phyloP scores from a whole-genome alignment of 2,888 invertebrate species.

The Cantharis lateralis region DNA sequence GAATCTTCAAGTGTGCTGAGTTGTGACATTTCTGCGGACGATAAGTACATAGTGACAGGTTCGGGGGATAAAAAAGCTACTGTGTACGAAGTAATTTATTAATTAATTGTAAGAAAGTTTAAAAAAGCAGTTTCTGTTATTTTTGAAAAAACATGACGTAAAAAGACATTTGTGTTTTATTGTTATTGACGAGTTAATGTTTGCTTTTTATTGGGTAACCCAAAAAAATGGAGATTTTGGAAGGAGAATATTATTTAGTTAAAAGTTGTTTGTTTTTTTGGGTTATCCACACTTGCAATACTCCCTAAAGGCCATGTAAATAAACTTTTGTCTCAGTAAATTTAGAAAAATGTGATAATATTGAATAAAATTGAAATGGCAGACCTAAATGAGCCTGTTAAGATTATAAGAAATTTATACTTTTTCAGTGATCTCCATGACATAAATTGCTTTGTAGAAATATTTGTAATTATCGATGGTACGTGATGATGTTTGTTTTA shows the following conservation, averaged over 20 bases:
- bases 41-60: conserved; percentile 95
- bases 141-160: background rate
- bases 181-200: background rate
- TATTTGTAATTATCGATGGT: conserved; percentile 14
- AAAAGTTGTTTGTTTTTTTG: background rate
- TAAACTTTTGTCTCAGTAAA: conserved; percentile 14
- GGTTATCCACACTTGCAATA: background rate
- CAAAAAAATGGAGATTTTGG: background rate
- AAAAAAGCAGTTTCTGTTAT: background rate
- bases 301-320: conserved; percentile 15
- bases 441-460: conserved; percentile 34
- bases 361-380: conserved; percentile 13
- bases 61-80: conserved; percentile 97
- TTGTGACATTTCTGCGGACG: conserved; percentile 96
- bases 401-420: conserved; percentile 22
- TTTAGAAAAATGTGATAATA: conserved; percentile 27
- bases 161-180: background rate
- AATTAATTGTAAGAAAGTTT: conserved; percentile 43
- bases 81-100: conserved; percentile 93
- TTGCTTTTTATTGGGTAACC: background rate
- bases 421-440: conserved; percentile 53
- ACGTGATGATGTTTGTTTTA: conserved; percentile 16
- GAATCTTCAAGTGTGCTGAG: conserved; percentile 95
- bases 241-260: background rate
- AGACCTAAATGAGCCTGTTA: conserved; percentile 8